phyloP scores from a whole-genome alignment of 1,140 invertebrate species.

The Lordiphosa collinella region DNA sequence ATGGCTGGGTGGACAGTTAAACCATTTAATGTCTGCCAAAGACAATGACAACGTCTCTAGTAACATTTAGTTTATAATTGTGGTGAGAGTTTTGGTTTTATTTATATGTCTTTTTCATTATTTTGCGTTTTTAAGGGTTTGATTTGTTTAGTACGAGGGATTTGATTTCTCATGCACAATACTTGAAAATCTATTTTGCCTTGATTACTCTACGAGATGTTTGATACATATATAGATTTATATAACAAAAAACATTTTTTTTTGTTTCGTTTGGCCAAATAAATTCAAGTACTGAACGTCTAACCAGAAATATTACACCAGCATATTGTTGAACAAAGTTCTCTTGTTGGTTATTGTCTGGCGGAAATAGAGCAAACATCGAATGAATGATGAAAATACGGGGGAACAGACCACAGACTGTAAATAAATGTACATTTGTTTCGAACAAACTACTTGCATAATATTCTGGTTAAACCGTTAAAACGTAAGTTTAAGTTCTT shows the following conservation, averaged over 20 bases:
- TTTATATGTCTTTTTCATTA: constrained; percentile 63
- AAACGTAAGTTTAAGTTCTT: constrained; percentile 43
- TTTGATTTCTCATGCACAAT: constrained; percentile 79
- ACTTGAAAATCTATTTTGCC: constrained; percentile 80
- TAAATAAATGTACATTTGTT: constrained; percentile 26
- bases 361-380: constrained; percentile 45
- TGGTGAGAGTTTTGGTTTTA: constrained; percentile 45
- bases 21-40: neutral
- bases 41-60: constrained; percentile 12
- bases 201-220: constrained; percentile 30
- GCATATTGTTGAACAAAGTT: constrained; percentile 79
- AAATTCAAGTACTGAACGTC: constrained; percentile 79
- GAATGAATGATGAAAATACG: constrained; percentile 20
- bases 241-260: constrained; percentile 48
- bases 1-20: constrained; percentile 9
- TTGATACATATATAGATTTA: constrained; percentile 45
- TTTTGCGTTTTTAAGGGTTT: constrained; percentile 5
- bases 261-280: constrained; percentile 62
- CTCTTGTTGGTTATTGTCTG: constrained; percentile 70
- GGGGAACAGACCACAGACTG: constrained; percentile 12
- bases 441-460: constrained; percentile 78
- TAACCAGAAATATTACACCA: constrained; percentile 80
- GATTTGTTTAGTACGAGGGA: constrained; percentile 69
- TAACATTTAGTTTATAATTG: constrained; percentile 9
- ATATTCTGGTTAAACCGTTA: constrained; percentile 76